phyloP scores from a whole-genome alignment of 2,797 vertebrate genomes.

The Galagoides demidoff region DNA sequence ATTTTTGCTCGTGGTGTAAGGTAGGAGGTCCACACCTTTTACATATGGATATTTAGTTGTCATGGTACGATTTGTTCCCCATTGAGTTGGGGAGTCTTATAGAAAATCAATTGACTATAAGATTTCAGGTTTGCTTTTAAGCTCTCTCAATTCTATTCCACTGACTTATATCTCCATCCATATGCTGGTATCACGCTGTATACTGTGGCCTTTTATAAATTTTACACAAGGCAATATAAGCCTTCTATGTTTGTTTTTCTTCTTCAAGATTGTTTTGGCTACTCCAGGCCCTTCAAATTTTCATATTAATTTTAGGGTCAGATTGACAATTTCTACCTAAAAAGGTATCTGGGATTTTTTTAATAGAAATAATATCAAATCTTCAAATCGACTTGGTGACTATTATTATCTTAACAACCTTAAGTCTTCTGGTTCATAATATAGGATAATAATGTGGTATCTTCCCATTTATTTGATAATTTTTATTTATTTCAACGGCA shows the following conservation, averaged over 20 bases:
- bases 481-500: background rate
- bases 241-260: background rate
- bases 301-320: background rate
- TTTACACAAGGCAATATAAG: background rate
- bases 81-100: background rate
- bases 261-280: background rate
- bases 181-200: background rate
- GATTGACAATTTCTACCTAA: background rate
- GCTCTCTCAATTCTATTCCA: background rate
- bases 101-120: background rate
- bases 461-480: background rate
- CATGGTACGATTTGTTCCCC: background rate
- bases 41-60: background rate
- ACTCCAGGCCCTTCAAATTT: background rate
- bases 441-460: background rate
- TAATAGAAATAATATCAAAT: background rate
- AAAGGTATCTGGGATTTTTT: background rate
- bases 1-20: background rate
- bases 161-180: background rate
- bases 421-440: background rate
- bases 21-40: background rate
- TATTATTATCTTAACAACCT: background rate
- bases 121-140: background rate
- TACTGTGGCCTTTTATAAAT: background rate
- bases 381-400: background rate